Evolutionary conservation across 2,797 vertebrate genomes (phyloP), one percentile per base, ranked within the genome.

Genomic region (Ctenochaetus hawaiiensis): DNA sequence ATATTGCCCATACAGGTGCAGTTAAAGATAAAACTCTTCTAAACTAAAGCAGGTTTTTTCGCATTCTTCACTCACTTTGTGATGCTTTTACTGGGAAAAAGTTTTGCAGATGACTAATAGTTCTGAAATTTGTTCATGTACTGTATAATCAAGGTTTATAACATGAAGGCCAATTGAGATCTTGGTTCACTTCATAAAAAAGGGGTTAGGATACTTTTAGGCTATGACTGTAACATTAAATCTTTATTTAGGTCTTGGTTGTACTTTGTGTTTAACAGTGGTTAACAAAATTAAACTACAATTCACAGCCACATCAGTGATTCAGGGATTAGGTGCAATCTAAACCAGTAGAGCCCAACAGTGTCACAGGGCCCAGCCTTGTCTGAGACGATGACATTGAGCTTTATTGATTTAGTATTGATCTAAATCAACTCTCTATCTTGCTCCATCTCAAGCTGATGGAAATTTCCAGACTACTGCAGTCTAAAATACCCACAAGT

Each of bases 401-500:
- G 69, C 60, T 70, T 77, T 80, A 91, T 78, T 84, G 87, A 92
- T 91, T 88, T 81, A 82, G 74, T 77, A 86, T 89, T 17, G 67
- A 86, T 81, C 68, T 75, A 59, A 45, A 82, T 61, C 81, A 80
- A 63, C 67, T 69, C 73, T 53, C 57, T 39, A 58, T 72, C 65
- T 49, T 52, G 22, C 58, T 57, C 8, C 14, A 23, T 79, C 79
- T 85, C 52, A 12, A 12, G 75, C 58, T 60, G 84, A 89, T 86
- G 87, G 81, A 92, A 89, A 93, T 89, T 87, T 91, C 80, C 83
- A 90, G 75, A 87, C 49, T 30, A 30, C 67, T 68, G 67, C 62
- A 80, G 53, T 67, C 18, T 48, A 63, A 77, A 78, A 74, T 16
- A 77, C 48, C 45, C 74, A 39, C 64, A 10, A 30, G 63, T 54